Evolutionary conservation across 2,113 vertebrate species (phyloP), one percentile per base, ranked within the genome.

Genomic region (Sterrhoptilus dennistouni): DNA sequence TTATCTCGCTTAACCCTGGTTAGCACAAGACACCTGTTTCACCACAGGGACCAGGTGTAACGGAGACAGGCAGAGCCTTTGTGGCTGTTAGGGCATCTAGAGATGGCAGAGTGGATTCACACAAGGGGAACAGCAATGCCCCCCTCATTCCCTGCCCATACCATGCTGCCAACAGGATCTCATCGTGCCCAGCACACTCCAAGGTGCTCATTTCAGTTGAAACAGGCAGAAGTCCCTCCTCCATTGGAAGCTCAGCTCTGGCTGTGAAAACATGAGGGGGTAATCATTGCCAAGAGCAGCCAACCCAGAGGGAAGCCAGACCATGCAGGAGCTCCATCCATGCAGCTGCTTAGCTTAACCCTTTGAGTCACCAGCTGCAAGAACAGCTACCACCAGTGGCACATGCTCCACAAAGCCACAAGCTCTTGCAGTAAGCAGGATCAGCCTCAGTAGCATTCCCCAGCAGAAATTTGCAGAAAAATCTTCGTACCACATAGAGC

Each of bases 271-370:
- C 2, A 1, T 70, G 60, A 86, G 12, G 61, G 77, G 71, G 93
- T 97, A 98, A 96, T 96, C 76, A 76, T 27, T 91, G 95, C 97
- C 92, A 83, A 97, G 82, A 92, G 81, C 89, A 87, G 88, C 56
- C 3, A 2, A 19, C 21, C 8, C 14, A 88, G 45, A 95, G 96
- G 94, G 97, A 98, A 98, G 94, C 60, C 65, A 98, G 95, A 95
- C 97, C 97, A 83, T 68, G 75, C 95, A 95, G 83, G 80, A 97
- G 91, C 93, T 96, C 97, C 54, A 82, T 94, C 86, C 82, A 97
- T 83, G 64, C 89, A 95, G 63, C 79, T 81, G 6, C 74, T 83
- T 25, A 28, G 93, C 45, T 95, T 93, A 95, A 96, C 89, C 59
- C 93, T 75, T 96, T 71, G 65, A 53, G 70, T 12, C 36, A 44